phyloP scores from a whole-genome alignment of 2,797 vertebrate genomes.

The Semotilus atromaculatus region DNA sequence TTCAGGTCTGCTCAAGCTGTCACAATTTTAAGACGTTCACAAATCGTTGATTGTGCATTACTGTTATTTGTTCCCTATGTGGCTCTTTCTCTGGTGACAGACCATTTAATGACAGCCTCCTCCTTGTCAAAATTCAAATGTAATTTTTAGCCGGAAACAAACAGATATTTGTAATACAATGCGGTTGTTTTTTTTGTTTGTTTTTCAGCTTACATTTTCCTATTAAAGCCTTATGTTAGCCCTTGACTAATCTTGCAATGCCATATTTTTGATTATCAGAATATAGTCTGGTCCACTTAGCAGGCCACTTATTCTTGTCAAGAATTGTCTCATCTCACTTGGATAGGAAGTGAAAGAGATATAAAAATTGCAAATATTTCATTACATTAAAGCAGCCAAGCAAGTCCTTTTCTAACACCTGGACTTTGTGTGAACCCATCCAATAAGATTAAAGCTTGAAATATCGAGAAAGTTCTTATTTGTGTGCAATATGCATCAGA shows the following conservation, averaged over 20 bases:
- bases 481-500: background rate
- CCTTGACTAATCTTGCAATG: background rate
- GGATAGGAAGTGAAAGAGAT: background rate
- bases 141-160: background rate
- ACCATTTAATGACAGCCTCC: background rate
- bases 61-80: background rate
- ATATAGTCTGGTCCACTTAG: background rate
- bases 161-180: background rate
- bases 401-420: background rate
- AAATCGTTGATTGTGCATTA: slow-evolving; percentile 5
- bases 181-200: no score
- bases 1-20: slow-evolving; percentile 6
- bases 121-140: background rate
- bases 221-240: background rate
- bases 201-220: background rate
- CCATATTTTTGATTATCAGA: background rate
- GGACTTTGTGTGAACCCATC: background rate
- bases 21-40: slow-evolving; percentile 11
- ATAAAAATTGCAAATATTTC: background rate
- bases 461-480: background rate
- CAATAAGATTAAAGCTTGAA: background rate
- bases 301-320: background rate
- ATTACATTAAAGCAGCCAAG: background rate
- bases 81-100: background rate
- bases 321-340: background rate